phyloP scores from a whole-genome alignment of 2,888 invertebrate species.

The Beris morrisii region DNA sequence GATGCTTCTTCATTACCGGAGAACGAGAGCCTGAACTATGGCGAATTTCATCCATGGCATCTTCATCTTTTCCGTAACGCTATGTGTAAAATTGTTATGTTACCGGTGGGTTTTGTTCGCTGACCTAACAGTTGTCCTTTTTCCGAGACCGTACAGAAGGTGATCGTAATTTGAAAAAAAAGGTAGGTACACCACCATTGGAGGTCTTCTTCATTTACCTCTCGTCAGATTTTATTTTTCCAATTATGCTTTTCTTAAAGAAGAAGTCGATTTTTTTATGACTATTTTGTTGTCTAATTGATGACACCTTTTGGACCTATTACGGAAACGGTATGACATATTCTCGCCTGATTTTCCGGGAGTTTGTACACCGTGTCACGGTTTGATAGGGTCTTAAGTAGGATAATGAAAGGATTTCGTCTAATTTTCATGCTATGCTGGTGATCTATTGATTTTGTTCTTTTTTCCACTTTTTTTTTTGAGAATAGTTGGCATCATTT shows the following conservation, averaged over 20 bases:
- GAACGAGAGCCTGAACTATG: background rate
- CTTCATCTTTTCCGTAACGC: background rate
- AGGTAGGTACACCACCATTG: conserved; percentile 5
- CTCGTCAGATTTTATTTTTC: background rate
- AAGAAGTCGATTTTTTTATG: conserved; percentile 14
- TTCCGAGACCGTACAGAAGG: conserved; percentile 5
- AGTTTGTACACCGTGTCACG: conserved; percentile 24
- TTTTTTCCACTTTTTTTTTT: conserved; percentile 11
- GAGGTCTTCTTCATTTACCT: conserved; percentile 29
- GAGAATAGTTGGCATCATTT: conserved; percentile 25
- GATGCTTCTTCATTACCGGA: background rate
- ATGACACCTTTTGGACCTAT: conserved; percentile 21
- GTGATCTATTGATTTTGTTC: background rate
- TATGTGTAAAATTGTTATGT: conserved; percentile 15
- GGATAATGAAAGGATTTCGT: conserved; percentile 31
- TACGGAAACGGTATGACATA: no score
- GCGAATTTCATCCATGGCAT: background rate
- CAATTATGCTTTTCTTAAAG: background rate
- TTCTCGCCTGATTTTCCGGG: background rate
- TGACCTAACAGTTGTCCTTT: conserved; percentile 22
- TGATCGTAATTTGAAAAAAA: conserved; percentile 3
- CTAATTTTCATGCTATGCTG: background rate
- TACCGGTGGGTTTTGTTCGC: conserved; percentile 18
- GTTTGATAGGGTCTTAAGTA: conserved; percentile 27
- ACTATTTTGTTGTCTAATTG: conserved; percentile 32